Base-by-base conservation (phyloP, 2,797 vertebrate genomes). In the Catharus ustulatus region DNA sequence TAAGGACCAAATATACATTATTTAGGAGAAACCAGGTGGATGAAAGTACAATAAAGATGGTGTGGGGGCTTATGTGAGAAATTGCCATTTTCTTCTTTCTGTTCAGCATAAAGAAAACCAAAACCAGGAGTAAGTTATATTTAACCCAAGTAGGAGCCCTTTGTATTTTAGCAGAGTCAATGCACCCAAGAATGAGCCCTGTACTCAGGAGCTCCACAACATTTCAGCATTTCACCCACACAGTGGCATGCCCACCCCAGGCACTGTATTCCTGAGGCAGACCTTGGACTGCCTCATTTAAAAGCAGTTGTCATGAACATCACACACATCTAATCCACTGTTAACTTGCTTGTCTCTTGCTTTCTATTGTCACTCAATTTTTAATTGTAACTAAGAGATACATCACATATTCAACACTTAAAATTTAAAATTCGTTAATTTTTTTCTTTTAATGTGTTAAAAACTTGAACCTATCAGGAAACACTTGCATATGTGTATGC, bases 331-430 rank as follows among this genome's bases (percentile, higher is more conserved):
- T 64, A 30, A 62, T 51, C 51, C 30, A 20, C 42, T 21, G 12
- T 13, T 38, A 19, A 11, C 12, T 59, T 51, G 5, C 30, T 58
- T 29, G 11, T 8, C 13, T 74, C 43, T 52, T 62, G 30, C 34
- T 52, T 88, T 74, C 15, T 43, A 6, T 13, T n/a, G 6, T 52
- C 30, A 43, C 27, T 40, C 13, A 18, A 3, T 19, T 86, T 83
- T 81, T 36, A 68, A 46, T 46, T 58, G 8, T 15, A 64, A 40
- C 52, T 66, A 24, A 81, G 10, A 30, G 17, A 68, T 9, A 68
- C 3, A 5, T 5, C 67, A 71, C 1, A 36, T 0, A 61, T 23
- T 12, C 29, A 58, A 57, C 29, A 27, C 2, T 2, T 8, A 13
- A 32, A 27, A 27, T 5, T n/a, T 32, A 14, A 5, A 22, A 14